Base-by-base conservation (phyloP, 2,888 invertebrate genomes). In the Scaptodrosophila latifasciaeformis region DNA sequence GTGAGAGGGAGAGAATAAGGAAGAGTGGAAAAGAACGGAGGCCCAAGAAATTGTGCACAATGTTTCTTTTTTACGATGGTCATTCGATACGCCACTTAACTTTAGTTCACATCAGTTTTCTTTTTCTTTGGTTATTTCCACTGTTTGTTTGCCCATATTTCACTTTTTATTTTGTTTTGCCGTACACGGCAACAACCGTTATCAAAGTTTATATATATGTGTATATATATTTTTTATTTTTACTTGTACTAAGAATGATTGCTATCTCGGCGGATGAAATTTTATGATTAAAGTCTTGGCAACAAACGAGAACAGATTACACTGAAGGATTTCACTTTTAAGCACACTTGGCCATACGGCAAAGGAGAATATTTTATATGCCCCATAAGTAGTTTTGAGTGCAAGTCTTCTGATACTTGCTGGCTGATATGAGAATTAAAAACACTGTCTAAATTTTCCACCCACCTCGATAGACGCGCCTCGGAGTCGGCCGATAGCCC, bases 401-500 rank as follows among this genome's bases (percentile, higher is more conserved):
- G n/a, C n/a, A n/a, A n/a, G n/a, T n/a, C n/a, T n/a, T n/a, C n/a
- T n/a, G n/a, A n/a, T 9, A 10, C 27, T 34, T 34, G 29, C n/a
- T 31, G 17, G 30, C 27, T 30, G 34, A 18, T 35, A 4, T 21
- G 44, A 7, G 4, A 15, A 17, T 37, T 6, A 17, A 5, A 18
- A 10, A 5, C 3, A n/a, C 29, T 27, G 1, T 29, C 2, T 2
- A 9, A 7, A 42, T 24, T 3, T 39, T 24, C 17, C 10, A 27
- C 18, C 54, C 79, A 86, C 86, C 81, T 85, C 81, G 71, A 59
- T 70, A 86, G 39, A 67, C 53, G 13, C 75, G 70, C 45, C 65
- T 76, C 1, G 76, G 57, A 42, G 64, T 58, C 1, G 85, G 85
- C 13, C 78, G 70, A 59, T 85, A 86, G 48, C 86, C 86, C 67